Base-by-base conservation (phyloP, 2,113 vertebrate species). In the Petrocephalus zakoni region DNA sequence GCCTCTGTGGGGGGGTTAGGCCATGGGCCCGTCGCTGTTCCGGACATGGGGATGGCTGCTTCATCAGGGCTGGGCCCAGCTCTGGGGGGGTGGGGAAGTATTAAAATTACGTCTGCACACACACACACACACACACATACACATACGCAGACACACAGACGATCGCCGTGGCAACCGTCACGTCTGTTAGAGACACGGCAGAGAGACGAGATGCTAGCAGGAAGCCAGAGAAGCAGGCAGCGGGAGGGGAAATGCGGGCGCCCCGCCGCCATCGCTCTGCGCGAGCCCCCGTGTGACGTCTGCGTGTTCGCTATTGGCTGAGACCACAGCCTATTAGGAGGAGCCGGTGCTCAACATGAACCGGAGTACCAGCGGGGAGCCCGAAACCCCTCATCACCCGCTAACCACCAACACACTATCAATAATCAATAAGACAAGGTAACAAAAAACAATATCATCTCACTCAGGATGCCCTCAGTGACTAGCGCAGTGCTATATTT, bases 1-100 rank as follows among this genome's bases (percentile, higher is more conserved):
- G 98, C 98, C 91, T 99, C 98, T 90, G 98, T 98, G 86, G 98
- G 98, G 94, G 98, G 98, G 93, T 97, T 98, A 17, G 98, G 98
- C 98, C 98, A 99, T 86, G 98, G 97, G 93, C 98, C 97, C 10
- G 97, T 97, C 96, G 98, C 98, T 94, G 99, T 96, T 89, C 72
- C 72, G 6, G 72, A 78, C 72, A 78, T 78, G 34, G 72, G 29
- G 72, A 34, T 13, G 17, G 34, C 72, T 37, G 95, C 92, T 90
- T 94, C 95, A 92, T 96, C 95, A n/a, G 96, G 95, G 94, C 93
- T 94, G 93, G 94, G 94, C 84, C 93, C 91, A n/a, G 95, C 95
- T 88, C 96, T 96, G 90, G 49, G 78, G 86, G 86, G 82, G 91
- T 34, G 86, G 0, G 25, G 86, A 51, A 87, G 61, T 34, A 78